Percentiles rank a stretch among this genome's conserved stretches.
These are phyloP conservation scores for Microvelia longipes DNA, from an alignment of 1,140 invertebrate species.

Conservation along the genomic window DNA sequence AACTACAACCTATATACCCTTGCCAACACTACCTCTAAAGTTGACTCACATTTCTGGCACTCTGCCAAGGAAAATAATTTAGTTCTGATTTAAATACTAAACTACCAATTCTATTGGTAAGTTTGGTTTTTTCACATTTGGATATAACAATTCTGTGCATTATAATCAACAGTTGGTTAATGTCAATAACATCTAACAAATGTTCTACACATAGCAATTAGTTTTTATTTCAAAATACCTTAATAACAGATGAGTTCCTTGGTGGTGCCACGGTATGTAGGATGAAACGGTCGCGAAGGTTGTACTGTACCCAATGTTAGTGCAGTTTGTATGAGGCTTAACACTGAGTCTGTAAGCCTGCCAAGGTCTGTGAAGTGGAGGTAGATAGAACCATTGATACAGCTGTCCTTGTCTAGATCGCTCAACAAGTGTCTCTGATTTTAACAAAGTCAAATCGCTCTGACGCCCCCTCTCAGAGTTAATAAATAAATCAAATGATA, in stretches of 20 bases:
- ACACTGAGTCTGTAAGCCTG: conserved; percentile 42
- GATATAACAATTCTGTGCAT: no score
- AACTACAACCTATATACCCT: no score
- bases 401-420: conserved; percentile 37
- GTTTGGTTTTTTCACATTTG: no score
- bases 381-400: conserved; percentile 41
- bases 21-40: no score
- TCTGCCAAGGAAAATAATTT: no score
- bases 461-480: not conserved
- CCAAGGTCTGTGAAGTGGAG: conserved; percentile 37
- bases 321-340: conserved; percentile 23
- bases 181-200: not conserved
- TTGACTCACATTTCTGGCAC: no score
- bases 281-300: conserved; percentile 12
- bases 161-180: not conserved
- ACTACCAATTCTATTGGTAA: no score
- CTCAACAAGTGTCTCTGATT: no score
- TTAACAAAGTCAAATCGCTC: no score
- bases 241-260: conserved; percentile 10
- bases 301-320: not conserved
- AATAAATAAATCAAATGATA: not conserved
- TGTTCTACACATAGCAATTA: not conserved
- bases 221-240: not conserved
- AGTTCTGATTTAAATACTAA: no score
- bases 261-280: conserved; percentile 19